Evolutionary conservation across 2,113 vertebrate species (phyloP), one percentile per base, ranked within the genome.

Genomic region (Halichoerus grypus): DNA sequence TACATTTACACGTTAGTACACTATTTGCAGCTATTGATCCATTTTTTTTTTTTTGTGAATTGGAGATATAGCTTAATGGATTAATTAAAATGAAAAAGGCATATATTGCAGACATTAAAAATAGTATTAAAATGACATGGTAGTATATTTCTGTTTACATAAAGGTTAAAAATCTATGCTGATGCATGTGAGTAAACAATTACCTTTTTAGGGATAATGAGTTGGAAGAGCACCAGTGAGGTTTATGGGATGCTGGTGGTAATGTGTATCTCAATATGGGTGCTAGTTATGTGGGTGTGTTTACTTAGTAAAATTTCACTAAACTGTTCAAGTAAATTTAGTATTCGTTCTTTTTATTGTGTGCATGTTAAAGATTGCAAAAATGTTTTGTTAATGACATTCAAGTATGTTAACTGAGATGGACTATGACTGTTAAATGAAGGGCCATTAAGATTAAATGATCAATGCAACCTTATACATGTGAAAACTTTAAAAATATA

Each of bases 311-410:
- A 93, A 85, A 85, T 53, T 31, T 28, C 21, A 71, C 33, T 51
- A 8, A 85, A 90, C 10, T 81, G 36, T 71, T 94, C 18, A 55
- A 71, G 15, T 80, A 86, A 4, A 1, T 22, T 31, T 86, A 72
- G 11, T 55, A 36, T 91, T 72, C 85, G 15, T 63, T 5, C 15
- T 46, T 85, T 77, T 81, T 46, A 63, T 65, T 80, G 15, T 36
- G 4, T 80, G 22, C 33, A 1, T 77, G 18, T 53, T 94, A 42
- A 31, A 72, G n/a, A 46, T 63, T 71, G 21, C 28, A 86, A 84
- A 94, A 80, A 22, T 86, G 28, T 71, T 94, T 72, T 89, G 4
- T 89, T 91, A 86, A 94, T 86, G 53, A 51, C 26, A 74, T 72
- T 26, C 21, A 86, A 81, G 13, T 51, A 51, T 7, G 2, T 94